Evolutionary conservation across 2,113 vertebrate species (phyloP).

Genomic region (Alces alces): DNA sequence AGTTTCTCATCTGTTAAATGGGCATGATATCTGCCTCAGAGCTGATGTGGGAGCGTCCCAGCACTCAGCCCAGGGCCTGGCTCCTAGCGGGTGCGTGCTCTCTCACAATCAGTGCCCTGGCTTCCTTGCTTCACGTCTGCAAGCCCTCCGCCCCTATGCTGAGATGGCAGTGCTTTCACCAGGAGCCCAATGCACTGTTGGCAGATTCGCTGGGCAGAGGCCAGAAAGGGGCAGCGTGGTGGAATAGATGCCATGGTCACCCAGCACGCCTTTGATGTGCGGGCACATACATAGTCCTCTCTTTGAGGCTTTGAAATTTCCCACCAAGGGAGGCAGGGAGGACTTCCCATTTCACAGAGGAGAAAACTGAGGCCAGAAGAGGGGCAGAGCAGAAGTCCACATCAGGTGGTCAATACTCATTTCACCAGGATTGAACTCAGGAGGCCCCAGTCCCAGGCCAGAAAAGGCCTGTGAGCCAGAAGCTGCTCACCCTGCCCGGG

Average conservation of each 20-base stretch:
- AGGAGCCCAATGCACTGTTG: not conserved
- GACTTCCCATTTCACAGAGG: not conserved
- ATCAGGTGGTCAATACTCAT: not conserved
- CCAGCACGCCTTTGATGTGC: not conserved
- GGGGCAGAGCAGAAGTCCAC: not conserved
- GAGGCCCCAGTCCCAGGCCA: not conserved
- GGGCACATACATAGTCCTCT: rapidly evolving
- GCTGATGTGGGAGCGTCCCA: not conserved
- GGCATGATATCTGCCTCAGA: not conserved
- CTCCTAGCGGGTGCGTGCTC: not conserved
- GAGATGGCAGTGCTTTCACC: not conserved
- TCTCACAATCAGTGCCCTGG: no score
- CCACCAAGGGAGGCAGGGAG: not conserved
- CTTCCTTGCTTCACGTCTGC: not conserved
- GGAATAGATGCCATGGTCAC: not conserved
- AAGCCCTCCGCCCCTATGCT: not conserved
- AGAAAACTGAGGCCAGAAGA: not conserved
- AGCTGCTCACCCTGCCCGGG: not conserved
- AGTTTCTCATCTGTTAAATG: not conserved
- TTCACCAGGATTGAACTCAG: not conserved
- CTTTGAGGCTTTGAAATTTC: not conserved
- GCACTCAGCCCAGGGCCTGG: not conserved
- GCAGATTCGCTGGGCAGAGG: not conserved
- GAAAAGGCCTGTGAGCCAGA: not conserved
- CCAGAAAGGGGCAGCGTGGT: not conserved